These are phyloP conservation scores for Neodon shergylaensis DNA, from an alignment of 2,113 vertebrate genomes.

Conservation along the genomic window DNA sequence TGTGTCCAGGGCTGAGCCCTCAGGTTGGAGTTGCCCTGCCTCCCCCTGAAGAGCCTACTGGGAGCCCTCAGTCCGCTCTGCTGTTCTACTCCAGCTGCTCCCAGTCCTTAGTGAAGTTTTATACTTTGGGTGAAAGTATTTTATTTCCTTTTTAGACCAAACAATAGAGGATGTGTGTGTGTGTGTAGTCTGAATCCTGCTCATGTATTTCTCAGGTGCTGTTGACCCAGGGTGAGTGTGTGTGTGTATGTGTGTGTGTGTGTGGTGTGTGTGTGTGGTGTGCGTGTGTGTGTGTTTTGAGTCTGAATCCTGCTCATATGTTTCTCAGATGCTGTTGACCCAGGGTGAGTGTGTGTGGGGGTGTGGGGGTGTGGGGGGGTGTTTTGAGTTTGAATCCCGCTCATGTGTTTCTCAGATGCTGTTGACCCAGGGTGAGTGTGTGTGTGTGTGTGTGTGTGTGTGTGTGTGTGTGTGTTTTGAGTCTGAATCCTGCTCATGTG, in stretches of 20 bases:
- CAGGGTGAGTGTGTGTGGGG: no score
- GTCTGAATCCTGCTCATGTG: constrained; percentile 6
- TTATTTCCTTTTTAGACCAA: not conserved
- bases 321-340: constrained; percentile 74
- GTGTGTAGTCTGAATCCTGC: constrained; percentile 32
- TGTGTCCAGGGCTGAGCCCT: not conserved
- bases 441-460: no score
- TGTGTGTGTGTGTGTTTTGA: no score
- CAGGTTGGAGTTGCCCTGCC: not conserved
- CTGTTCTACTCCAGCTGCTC: not conserved
- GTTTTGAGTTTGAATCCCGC: constrained; percentile 9
- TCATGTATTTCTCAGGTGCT: not conserved
- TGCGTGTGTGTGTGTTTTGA: no score
- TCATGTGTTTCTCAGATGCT: not conserved
- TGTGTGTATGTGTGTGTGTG: no score
- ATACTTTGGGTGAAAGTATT: constrained; percentile 19
- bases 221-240: no score
- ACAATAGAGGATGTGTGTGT: not conserved
- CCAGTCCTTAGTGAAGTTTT: constrained; percentile 18
- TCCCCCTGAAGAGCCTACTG: not conserved
- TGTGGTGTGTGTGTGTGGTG: no score
- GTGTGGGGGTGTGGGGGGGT: no score
- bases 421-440: constrained; percentile 20
- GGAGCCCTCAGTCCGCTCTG: not conserved
- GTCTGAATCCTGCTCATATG: not conserved